phyloP scores from a whole-genome alignment of 2,888 invertebrate species.

The Protophormia terraenovae region DNA sequence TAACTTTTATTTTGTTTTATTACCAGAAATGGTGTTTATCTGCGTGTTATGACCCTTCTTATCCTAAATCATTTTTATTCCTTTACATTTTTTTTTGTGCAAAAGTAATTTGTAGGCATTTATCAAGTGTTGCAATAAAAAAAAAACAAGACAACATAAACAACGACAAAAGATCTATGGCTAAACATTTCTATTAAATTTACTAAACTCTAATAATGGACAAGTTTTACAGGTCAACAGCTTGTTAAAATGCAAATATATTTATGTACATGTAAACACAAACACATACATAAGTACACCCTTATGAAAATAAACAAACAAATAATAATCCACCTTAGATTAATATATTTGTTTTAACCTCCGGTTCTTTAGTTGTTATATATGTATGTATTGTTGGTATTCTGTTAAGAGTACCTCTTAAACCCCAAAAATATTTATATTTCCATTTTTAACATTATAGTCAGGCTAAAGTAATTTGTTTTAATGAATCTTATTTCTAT shows the following conservation, averaged over 20 bases:
- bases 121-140: conserved; percentile 53
- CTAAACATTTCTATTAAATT: neutral
- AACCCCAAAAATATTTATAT: neutral
- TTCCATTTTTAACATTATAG: neutral
- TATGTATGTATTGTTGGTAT: neutral
- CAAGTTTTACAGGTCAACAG: neutral
- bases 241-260: neutral
- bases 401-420: neutral
- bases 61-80: conserved; percentile 53
- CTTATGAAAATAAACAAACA: neutral
- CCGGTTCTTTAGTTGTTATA: neutral
- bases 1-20: conserved; percentile 37
- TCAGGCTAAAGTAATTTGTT: neutral
- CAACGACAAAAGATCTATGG: neutral
- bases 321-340: neutral
- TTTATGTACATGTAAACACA: neutral
- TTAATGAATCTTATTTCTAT: neutral
- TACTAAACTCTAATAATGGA: neutral
- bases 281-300: neutral
- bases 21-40: conserved; percentile 52
- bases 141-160: neutral
- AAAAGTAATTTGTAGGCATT: conserved; percentile 42
- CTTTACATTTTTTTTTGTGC: neutral
- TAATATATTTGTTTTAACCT: neutral
- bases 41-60: conserved; percentile 63